Percentiles rank a stretch among this genome's conserved stretches.
Evolutionary conservation across 2,113 vertebrate genomes (phyloP).

Genomic region (Nyctibius bracteatus): DNA sequence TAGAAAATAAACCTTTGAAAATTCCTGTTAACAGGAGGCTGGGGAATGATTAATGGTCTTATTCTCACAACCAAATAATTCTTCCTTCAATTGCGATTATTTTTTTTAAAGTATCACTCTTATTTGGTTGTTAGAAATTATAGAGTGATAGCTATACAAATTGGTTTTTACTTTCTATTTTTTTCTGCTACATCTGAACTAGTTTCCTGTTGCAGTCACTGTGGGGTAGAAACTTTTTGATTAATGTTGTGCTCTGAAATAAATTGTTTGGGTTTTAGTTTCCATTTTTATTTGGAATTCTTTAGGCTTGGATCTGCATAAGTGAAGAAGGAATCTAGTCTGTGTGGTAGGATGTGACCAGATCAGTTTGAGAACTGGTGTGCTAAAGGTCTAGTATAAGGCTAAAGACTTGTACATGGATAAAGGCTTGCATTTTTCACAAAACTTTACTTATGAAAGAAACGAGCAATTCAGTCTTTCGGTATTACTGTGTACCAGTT

Average conservation of each 20-base stretch:
- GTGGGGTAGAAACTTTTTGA: not conserved
- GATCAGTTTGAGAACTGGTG: not conserved
- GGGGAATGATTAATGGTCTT: not conserved
- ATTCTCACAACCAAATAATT: not conserved
- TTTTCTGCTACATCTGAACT: not conserved
- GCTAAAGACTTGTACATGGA: not conserved
- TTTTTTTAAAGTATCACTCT: not conserved
- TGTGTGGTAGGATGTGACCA: not conserved
- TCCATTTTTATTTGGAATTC: not conserved
- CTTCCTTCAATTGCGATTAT: not conserved
- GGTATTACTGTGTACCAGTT: not conserved
- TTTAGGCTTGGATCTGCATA: not conserved
- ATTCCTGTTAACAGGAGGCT: not conserved
- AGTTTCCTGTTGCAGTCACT: not conserved
- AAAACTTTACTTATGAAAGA: not conserved
- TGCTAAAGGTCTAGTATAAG: not conserved
- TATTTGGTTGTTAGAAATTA: too few relatives aligned
- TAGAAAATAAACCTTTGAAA: not conserved
- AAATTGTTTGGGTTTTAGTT: not conserved
- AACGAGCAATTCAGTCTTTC: not conserved
- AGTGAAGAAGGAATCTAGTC: not conserved
- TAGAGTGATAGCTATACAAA: not conserved
- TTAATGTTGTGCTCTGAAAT: not conserved
- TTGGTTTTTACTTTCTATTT: not conserved
- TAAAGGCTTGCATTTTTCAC: not conserved